A percentile compares a stretch with the other conserved stretches of the same genome.
These are phyloP conservation scores for Anticlea derivata DNA, from an alignment of 2,888 invertebrate species.

Conservation along the genomic window DNA sequence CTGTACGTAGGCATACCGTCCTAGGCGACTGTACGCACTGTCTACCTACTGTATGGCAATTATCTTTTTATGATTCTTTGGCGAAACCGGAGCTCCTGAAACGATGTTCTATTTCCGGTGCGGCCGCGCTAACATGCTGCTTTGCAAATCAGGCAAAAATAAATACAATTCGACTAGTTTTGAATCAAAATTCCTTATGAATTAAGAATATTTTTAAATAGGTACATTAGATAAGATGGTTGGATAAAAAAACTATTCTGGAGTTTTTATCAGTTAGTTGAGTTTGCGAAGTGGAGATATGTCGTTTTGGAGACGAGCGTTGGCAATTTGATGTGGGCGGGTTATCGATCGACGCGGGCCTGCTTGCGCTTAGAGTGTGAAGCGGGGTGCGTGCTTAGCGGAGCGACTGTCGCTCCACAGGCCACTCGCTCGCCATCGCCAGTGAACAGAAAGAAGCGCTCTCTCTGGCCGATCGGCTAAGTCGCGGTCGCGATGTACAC, in stretches of 20 bases:
- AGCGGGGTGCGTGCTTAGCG: constrained; percentile 26
- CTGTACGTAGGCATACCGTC: too few species aligned
- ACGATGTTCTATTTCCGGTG: too few species aligned
- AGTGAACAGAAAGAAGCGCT: constrained; percentile 56
- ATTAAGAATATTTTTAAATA: too few species aligned
- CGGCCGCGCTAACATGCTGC: too few species aligned
- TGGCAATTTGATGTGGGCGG: constrained; percentile 70
- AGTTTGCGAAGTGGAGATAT: constrained; percentile 27
- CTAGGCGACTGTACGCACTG: too few species aligned
- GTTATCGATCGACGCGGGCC: constrained; percentile 75
- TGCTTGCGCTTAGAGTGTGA: constrained; percentile 52
- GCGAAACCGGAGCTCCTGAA: too few species aligned
- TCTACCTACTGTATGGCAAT: too few species aligned
- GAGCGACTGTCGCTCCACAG: constrained; percentile 25
- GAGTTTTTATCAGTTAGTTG: constrained; percentile 6
- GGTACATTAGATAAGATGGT: too few species aligned
- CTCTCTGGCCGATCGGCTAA: constrained; percentile 39
- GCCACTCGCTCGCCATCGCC: constrained; percentile 28
- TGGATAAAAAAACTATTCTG: neutral
- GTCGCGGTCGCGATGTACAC: constrained; percentile 60
- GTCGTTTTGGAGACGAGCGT: constrained; percentile 27
- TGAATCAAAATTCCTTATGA: too few species aligned
- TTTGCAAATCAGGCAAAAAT: too few species aligned
- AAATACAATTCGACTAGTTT: too few species aligned
- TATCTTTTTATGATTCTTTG: too few species aligned